Conservation (phyloP, 1,140 invertebrate genomes). For the Bombus huntii region DNA sequence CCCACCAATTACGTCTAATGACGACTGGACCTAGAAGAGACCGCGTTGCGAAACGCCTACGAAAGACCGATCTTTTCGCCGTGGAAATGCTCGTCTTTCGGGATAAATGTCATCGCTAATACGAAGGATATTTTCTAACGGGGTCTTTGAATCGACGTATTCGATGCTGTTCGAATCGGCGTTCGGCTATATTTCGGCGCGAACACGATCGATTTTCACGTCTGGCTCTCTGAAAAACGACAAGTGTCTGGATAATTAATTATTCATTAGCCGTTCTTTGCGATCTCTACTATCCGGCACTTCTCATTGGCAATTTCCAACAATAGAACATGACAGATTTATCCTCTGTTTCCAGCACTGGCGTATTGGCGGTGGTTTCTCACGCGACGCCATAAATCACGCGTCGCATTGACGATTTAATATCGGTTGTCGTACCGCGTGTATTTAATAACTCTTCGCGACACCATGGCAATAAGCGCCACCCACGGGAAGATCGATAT, state of each 20-base stretch:
- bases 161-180: too few species aligned
- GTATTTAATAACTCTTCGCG: slow-evolving; percentile 20
- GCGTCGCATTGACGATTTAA: slow-evolving; percentile 17
- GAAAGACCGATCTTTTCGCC: background rate
- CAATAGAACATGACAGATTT: background rate
- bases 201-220: too few species aligned
- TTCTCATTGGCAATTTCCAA: background rate
- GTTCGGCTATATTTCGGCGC: too few species aligned
- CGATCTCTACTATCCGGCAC: background rate
- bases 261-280: background rate
- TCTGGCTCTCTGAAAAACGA: too few species aligned
- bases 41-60: slow-evolving; percentile 20
- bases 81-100: background rate
- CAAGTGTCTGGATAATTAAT: too few species aligned
- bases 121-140: background rate
- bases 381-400: slow-evolving; percentile 22
- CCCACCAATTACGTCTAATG: slow-evolving; percentile 45
- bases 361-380: background rate
- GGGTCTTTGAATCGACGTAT: too few species aligned
- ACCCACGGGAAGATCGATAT: slow-evolving; percentile 10
- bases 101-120: background rate
- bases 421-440: slow-evolving; percentile 3
- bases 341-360: background rate
- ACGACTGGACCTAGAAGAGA: slow-evolving; percentile 3
- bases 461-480: slow-evolving; percentile 1